A percentile compares a stretch with the other conserved stretches of the same genome.
Conservation (phyloP, 2,797 vertebrate genomes). For the Tenualosa thibaudeaui region DNA sequence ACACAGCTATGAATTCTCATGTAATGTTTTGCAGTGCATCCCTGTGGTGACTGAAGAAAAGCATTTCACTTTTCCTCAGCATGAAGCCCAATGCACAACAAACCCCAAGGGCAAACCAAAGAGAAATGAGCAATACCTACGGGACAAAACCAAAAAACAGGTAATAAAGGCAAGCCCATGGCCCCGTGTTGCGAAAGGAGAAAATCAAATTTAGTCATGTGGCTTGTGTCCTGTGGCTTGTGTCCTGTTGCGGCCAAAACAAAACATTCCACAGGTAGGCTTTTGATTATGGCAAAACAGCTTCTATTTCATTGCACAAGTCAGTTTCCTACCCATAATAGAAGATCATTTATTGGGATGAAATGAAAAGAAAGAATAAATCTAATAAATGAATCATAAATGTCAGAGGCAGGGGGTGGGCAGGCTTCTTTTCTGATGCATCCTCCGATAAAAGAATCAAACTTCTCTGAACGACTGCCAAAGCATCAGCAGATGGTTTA, state of each 20-base stretch:
- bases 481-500: not conserved
- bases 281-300: not conserved
- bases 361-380: not conserved
- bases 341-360: not conserved
- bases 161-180: not conserved
- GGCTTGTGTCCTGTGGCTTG: not conserved
- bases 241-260: not conserved
- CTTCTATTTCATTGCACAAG: not conserved
- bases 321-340: not conserved
- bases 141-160: not conserved
- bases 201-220: not conserved
- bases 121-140: not conserved
- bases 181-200: not conserved
- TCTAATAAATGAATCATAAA: constrained; percentile 18
- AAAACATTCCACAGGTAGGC: not conserved
- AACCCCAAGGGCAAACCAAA: not conserved
- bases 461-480: not conserved
- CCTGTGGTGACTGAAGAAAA: not conserved
- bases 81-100: not conserved
- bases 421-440: not conserved
- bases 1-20: not conserved
- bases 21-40: constrained; percentile 12
- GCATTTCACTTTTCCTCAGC: not conserved
- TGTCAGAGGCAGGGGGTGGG: not conserved
- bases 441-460: not conserved